A percentile compares a stretch with the other conserved stretches of the same genome.
phyloP scores from a whole-genome alignment of 1,140 invertebrate species.

The Battus philenor region DNA sequence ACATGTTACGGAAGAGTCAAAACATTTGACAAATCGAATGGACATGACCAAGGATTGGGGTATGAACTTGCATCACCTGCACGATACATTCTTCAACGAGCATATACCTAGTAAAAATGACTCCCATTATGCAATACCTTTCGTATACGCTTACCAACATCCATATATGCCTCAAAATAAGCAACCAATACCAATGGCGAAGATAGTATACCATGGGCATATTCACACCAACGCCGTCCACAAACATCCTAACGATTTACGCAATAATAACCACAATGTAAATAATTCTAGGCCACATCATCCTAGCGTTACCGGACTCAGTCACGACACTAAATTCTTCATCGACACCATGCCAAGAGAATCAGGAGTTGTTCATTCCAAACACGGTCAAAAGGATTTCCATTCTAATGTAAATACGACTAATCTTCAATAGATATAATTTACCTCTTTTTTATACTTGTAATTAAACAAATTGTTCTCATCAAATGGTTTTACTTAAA shows the following conservation, averaged over 20 bases:
- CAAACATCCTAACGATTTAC: constrained; percentile 6
- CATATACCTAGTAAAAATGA: constrained; percentile 20
- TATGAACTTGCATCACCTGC: background rate
- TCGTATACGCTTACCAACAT: constrained; percentile 33
- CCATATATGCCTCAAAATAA: constrained; percentile 18
- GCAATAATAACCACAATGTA: constrained; percentile 1
- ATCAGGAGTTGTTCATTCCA: constrained; percentile 17
- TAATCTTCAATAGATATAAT: constrained; percentile 4
- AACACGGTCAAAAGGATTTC: constrained; percentile 1
- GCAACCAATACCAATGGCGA: constrained; percentile 23
- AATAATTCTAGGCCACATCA: constrained; percentile 12
- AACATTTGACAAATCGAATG: background rate
- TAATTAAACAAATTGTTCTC: background rate
- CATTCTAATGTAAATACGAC: background rate
- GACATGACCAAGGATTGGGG: constrained; percentile 8
- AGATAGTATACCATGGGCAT: constrained; percentile 37
- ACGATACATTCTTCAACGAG: constrained; percentile 6
- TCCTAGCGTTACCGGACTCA: background rate
- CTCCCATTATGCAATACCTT: constrained; percentile 25
- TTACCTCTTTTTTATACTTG: background rate
- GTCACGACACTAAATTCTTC: constrained; percentile 26
- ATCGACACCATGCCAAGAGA: constrained; percentile 35
- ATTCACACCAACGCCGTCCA: constrained; percentile 25
- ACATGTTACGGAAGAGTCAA: background rate
- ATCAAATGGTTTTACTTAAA: no score